Conservation (phyloP, 2,113 vertebrate species). For the Calidris pugnax region DNA sequence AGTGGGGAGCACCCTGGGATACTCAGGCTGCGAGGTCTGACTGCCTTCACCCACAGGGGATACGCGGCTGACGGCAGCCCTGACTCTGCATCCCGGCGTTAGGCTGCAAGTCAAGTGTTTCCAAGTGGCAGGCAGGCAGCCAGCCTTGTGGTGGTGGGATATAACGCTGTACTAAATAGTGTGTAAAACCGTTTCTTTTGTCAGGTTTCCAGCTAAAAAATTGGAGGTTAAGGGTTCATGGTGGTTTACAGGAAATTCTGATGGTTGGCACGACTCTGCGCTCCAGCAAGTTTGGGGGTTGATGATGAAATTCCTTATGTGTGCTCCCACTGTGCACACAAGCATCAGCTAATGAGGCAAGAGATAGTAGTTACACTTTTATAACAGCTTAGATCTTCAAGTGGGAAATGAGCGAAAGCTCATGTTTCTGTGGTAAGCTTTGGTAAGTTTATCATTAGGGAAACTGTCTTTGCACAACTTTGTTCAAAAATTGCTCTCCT, state of each 20-base stretch:
- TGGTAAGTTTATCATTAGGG: background rate
- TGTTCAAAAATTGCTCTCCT: background rate
- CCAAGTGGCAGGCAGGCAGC: background rate
- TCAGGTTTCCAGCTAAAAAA: background rate
- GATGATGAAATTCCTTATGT: background rate
- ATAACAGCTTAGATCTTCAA: background rate
- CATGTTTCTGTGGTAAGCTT: background rate
- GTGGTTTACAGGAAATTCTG: background rate
- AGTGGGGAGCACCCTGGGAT: background rate
- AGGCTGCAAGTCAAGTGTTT: background rate
- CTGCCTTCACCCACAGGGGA: accelerated
- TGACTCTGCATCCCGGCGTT: background rate
- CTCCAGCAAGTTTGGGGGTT: background rate
- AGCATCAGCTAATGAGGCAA: background rate
- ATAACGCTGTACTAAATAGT: background rate
- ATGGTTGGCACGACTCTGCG: background rate
- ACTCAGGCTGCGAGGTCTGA: background rate
- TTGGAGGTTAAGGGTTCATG: background rate
- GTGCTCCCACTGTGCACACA: background rate
- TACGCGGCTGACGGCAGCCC: accelerated
- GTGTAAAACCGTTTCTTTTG: background rate
- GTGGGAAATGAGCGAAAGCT: background rate
- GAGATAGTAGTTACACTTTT: background rate
- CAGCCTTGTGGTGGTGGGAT: background rate
- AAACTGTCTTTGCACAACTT: background rate